Conservation (phyloP, 1,140 invertebrate genomes). For the Meloidogyne floridensis region DNA sequence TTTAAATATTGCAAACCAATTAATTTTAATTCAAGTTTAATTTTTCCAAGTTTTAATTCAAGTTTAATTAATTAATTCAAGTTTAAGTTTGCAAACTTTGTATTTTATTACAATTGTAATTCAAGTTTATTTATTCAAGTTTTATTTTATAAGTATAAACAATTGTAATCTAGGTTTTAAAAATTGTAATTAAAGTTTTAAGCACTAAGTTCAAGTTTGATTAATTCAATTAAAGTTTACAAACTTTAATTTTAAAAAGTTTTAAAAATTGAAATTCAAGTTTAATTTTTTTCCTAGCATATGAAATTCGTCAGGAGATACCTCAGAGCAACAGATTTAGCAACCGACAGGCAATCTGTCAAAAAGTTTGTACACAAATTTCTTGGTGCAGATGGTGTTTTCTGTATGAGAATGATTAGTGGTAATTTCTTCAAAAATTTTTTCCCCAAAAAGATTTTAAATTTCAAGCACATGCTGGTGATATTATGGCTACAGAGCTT, state of each 20-base stretch:
- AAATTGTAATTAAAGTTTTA: not conserved
- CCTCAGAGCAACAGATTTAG: slow-evolving; percentile 63
- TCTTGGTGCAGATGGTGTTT: slow-evolving; percentile 69
- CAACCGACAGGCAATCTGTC: slow-evolving; percentile 56
- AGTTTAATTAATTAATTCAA: not conserved
- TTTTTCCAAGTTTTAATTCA: not conserved
- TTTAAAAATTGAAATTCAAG: not conserved
- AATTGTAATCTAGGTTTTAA: no score
- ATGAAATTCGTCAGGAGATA: slow-evolving; percentile 66
- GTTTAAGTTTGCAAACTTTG: not conserved
- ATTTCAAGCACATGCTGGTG: slow-evolving; percentile 68
- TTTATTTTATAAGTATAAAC: no score
- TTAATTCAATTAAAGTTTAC: not conserved
- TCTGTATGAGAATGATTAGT: slow-evolving; percentile 65
- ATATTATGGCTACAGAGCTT: slow-evolving; percentile 70
- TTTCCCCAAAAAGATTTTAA: not conserved
- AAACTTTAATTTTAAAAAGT: not conserved
- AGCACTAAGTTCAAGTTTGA: not conserved
- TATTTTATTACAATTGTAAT: not conserved
- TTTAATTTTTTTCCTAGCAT: slow-evolving; percentile 50
- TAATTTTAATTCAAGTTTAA: not conserved
- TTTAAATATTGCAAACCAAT: not conserved
- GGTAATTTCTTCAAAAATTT: not conserved
- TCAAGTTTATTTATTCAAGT: not conserved
- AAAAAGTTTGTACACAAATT: slow-evolving; percentile 69